Evolutionary conservation across 2,888 invertebrate species (phyloP), one percentile per base, ranked within the genome.

Genomic region (Prosapia bicincta): DNA sequence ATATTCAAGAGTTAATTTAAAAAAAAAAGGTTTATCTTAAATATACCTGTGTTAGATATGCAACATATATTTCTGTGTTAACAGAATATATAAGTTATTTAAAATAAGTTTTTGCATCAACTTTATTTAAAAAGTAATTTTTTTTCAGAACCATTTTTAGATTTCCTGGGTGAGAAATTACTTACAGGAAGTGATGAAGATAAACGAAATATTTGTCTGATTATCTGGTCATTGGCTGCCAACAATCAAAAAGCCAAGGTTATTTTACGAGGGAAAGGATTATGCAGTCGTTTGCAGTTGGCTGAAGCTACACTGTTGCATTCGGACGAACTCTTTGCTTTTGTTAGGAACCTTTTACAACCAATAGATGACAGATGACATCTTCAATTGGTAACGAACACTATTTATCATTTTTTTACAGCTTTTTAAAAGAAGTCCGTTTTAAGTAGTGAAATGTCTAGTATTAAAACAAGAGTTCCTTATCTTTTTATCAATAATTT

Each of bases 241-340:
- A 92, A 92, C 82, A 91, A 90, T 82, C 92, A 92, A 80, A 90
- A 90, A 85, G 91, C 90, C 78, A 89, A 89, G 83, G 82, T 87
- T 32, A 84, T 86, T n/a, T 84, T 88, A 15, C 86, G 88, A 78
- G 85, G 86, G 68, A 85, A 86, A 2, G 86, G 87, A 25, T 65
- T 80, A 0, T 75, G 75, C 25, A 13, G 71, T 1, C 71, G 79
- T 10, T 83, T 89, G 65, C 85, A 76, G 32, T 65, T 76, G 10
- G 80, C 80, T 9, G 72, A 70, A 5, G 71, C 76, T 24, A 68
- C 67, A 6, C 3, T 20, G 1, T n/a, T n/a, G n/a, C 0, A 26
- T 23, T 72, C 66, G n/a, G 28, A 70, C 67, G 38, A 70, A 32
- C 30, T 74, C 3, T 74, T 69, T 65, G 1, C 54, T 32, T n/a